Base-by-base conservation (phyloP, 2,113 vertebrate genomes). In the Potamarius usumacintae region DNA sequence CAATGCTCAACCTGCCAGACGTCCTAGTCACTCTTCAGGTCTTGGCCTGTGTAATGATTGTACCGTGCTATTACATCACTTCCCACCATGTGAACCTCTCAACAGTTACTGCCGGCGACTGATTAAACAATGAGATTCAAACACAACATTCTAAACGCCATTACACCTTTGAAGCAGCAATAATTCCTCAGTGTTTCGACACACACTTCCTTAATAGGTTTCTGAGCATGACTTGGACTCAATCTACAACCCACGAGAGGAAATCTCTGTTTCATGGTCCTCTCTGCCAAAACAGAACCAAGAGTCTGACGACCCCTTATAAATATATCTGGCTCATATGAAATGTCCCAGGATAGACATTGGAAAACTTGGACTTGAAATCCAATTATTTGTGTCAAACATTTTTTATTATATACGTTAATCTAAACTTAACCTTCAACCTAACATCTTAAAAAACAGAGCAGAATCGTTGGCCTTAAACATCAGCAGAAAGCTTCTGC, bases 141-240 rank as follows among this genome's bases (percentile, higher is more conserved):
- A 67, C 48, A 17, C 25, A 74, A 22, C 8, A 20, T 80, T 67
- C 62, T 65, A 42, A 80, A 79, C 0, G 1, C 48, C 58, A 65
- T 78, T 65, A 79, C 52, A 79, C 74, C n/a, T 53, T 79, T 63
- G 58, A 79, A 53, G 60, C 25, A 55, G n/a, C 58, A 86, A 53
- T 86, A 86, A 86, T 74, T 86, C 74, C 27, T 86, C 42, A 14
- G 34, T 86, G 85, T 79, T 86, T 79, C 30, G 58, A 86, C 74
- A 86, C n/a, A 14, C 18, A 69, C 76, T 86, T 86, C 76, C 85
- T 80, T 55, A 11, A 69, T 55, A 80, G 76, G 76, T 69, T 86
- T 80, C 60, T 27, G 48, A 85, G 84, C 42, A 22, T 67, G 84
- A 65, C n/a, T 78, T n/a, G 50, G 67, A n/a, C 48, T 53, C 74